phyloP scores from a whole-genome alignment of 2,888 invertebrate genomes.

The Drosophila vallismaia region DNA sequence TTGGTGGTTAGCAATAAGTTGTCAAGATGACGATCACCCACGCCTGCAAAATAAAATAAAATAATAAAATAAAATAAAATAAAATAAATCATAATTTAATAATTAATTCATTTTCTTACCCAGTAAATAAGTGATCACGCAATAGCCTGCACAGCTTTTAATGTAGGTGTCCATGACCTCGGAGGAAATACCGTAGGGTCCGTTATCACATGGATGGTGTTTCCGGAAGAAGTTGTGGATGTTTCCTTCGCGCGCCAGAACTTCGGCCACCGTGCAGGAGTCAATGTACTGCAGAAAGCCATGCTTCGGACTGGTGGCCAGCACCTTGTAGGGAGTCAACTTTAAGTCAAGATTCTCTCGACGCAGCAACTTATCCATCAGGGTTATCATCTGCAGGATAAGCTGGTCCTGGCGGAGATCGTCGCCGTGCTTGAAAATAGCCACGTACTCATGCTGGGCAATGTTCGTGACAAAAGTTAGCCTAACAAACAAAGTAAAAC shows the following conservation, averaged over 20 bases:
- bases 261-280: constrained; percentile 96
- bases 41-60: constrained; percentile 88
- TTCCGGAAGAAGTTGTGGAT: constrained; percentile 97
- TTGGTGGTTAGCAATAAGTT: constrained; percentile 95
- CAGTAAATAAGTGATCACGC: constrained; percentile 98
- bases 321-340: constrained; percentile 96
- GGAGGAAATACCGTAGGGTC: constrained; percentile 94
- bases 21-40: constrained; percentile 98
- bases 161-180: constrained; percentile 99
- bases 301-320: constrained; percentile 97
- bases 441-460: constrained; percentile 90
- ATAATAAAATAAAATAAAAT: background rate
- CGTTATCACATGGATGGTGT: constrained; percentile 93
- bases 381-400: constrained; percentile 97
- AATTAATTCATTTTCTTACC: no score
- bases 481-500: constrained; percentile 81
- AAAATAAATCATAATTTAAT: background rate
- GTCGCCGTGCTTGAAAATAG: constrained; percentile 99
- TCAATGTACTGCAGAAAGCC: constrained; percentile 98
- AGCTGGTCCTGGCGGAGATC: constrained; percentile 98
- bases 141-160: constrained; percentile 97
- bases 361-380: constrained; percentile 98
- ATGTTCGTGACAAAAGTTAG: constrained; percentile 94
- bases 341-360: constrained; percentile 98
- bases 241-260: constrained; percentile 92